Base-by-base conservation (phyloP, 1,140 invertebrate genomes). In the Pogonus chalceus region DNA sequence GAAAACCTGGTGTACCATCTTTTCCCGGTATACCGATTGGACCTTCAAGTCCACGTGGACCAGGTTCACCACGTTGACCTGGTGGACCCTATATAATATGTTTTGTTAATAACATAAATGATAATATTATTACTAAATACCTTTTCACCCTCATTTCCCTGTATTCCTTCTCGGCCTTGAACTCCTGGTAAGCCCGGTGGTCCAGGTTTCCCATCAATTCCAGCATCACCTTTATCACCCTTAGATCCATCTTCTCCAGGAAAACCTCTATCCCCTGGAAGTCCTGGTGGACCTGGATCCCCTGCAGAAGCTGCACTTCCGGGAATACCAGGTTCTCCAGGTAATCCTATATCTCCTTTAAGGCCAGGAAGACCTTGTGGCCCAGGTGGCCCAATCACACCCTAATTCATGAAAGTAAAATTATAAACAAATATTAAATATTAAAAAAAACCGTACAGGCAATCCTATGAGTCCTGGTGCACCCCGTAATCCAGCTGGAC, bases 1-100 rank as follows among this genome's bases (percentile, higher is more conserved):
- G 60, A 2, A 68, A 46, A 20, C 77, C 76, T 21, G 70, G 64
- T 10, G 65, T 54, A n/a, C 76, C 76, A 48, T 74, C 64, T 54
- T 70, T 73, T n/a, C 75, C 74, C 2, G 72, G 68, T 9, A 62
- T 62, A 7, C 69, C 73, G 9, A 72, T 63, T 35, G 70, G 67
- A 18, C 77, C 76, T 46, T 69, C 61, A 4, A 69, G 65, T 22
- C 78, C 74, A 31, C 65, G 61, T 23, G 59, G 57, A 14, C 74
- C 72, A 43, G 58, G 53, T 50, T 63, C 61, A 26, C 70, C 72
- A 50, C 61, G 35, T 20, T 43, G 1, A 54, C 71, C 71, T 21
- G 64, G 62, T 21, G 61, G 57, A 4, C 69, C 69, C 51, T 56
- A 49, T 18, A 23, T 22, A 22, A 16, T 10, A 43, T 10, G 4